A percentile compares a stretch with the other conserved stretches of the same genome.
Conservation (phyloP, 2,888 invertebrate species). For the Cephus sareptanus region DNA sequence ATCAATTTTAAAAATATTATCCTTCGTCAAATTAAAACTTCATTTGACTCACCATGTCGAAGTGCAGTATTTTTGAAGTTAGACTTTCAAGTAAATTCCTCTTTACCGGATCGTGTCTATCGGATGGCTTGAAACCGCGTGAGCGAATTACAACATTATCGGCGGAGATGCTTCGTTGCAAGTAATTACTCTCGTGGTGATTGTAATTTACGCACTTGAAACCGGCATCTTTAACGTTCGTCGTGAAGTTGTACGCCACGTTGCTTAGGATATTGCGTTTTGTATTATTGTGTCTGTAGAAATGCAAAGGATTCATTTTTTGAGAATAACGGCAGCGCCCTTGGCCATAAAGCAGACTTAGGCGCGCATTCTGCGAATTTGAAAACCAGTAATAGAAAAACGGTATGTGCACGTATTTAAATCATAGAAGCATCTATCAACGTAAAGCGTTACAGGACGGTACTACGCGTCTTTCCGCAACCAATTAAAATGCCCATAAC, state of each 20-base stretch:
- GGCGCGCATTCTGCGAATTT: constrained; percentile 17
- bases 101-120: constrained; percentile 84
- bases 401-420: not conserved
- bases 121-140: constrained; percentile 87
- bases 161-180: constrained; percentile 59
- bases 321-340: not conserved
- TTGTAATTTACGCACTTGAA: constrained; percentile 37
- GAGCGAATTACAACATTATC: constrained; percentile 63
- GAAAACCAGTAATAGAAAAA: not conserved
- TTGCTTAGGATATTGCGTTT: constrained; percentile 44
- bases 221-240: constrained; percentile 48
- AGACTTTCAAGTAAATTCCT: constrained; percentile 83
- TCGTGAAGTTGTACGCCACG: constrained; percentile 39
- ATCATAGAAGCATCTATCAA: not conserved
- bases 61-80: constrained; percentile 84
- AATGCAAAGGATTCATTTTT: constrained; percentile 22
- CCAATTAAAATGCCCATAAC: not conserved
- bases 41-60: constrained; percentile 78
- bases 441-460: not conserved
- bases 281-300: constrained; percentile 41
- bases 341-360: constrained; percentile 9
- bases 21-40: not conserved
- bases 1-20: not conserved
- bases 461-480: not conserved
- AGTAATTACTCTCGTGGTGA: constrained; percentile 36